These are phyloP conservation scores for Oscheius sp. DNA, from an alignment of 2,888 invertebrate species.

Conservation along the genomic window DNA sequence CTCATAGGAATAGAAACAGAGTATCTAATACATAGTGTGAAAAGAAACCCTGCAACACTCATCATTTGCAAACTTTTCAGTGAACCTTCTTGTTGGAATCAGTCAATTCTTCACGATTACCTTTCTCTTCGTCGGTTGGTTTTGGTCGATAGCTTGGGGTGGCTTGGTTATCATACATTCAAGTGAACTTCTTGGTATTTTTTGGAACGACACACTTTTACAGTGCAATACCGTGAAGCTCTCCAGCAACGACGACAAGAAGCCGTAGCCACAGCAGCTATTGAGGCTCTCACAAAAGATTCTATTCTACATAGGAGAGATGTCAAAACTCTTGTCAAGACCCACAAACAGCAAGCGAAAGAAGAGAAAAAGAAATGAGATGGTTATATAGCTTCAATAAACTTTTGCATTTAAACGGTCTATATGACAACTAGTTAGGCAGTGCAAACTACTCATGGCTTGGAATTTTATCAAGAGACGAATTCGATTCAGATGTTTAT, in stretches of 20 bases:
- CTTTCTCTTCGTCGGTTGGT: slow-evolving; percentile 88
- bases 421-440: too few species aligned
- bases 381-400: too few species aligned
- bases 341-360: slow-evolving; percentile 61
- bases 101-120: slow-evolving; percentile 92
- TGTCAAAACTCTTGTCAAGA: slow-evolving; percentile 68
- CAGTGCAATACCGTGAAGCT: slow-evolving; percentile 73
- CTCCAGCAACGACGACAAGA: slow-evolving; percentile 72
- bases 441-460: too few species aligned
- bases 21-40: too few species aligned
- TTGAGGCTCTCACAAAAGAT: slow-evolving; percentile 73
- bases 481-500: too few species aligned
- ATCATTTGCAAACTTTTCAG: neutral
- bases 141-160: slow-evolving; percentile 98
- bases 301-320: slow-evolving; percentile 72
- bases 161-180: slow-evolving; percentile 89
- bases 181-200: slow-evolving; percentile 77
- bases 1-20: too few species aligned
- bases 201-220: slow-evolving; percentile 6
- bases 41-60: too few species aligned
- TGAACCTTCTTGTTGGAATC: slow-evolving; percentile 81
- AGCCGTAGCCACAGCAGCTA: slow-evolving; percentile 72
- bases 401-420: too few species aligned
- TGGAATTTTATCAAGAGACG: too few species aligned
- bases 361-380: slow-evolving; percentile 37